Evolutionary conservation across 2,888 invertebrate genomes (phyloP).

Genomic region (Fragum sueziense): DNA sequence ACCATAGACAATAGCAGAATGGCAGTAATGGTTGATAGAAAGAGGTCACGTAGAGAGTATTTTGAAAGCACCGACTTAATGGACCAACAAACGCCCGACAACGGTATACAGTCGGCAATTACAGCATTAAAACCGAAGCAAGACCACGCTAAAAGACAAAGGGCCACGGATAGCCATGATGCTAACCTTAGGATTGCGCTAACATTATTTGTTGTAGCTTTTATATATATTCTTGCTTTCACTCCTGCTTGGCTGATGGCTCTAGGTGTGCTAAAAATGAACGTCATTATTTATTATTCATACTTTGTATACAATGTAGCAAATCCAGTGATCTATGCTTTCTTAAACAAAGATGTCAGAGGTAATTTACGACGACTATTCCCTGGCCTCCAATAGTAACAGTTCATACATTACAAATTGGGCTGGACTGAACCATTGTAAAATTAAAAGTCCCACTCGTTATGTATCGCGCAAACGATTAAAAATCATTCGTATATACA

Average conservation of each 20-base stretch:
- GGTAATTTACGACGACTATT: constrained; percentile 52
- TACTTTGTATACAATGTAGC: constrained; percentile 82
- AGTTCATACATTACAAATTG: too few relatives aligned
- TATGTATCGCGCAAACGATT: too few relatives aligned
- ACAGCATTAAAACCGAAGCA: constrained; percentile 38
- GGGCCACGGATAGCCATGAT: constrained; percentile 68
- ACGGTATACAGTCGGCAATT: constrained; percentile 34
- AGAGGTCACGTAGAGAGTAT: constrained; percentile 35
- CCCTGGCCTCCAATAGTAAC: too few relatives aligned
- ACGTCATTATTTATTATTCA: constrained; percentile 78
- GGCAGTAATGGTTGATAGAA: not conserved
- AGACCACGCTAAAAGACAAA: constrained; percentile 52
- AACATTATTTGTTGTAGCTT: constrained; percentile 81
- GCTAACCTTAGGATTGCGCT: constrained; percentile 81
- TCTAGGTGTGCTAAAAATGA: constrained; percentile 68
- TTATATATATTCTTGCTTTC: constrained; percentile 81
- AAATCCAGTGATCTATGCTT: constrained; percentile 82
- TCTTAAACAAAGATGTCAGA: constrained; percentile 78
- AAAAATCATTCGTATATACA: not conserved
- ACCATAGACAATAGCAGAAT: constrained; percentile 27
- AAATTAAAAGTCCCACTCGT: too few relatives aligned
- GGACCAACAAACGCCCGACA: constrained; percentile 23
- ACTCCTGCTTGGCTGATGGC: constrained; percentile 81
- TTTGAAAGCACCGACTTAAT: constrained; percentile 35
- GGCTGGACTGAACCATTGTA: too few relatives aligned